Evolutionary conservation across 2,797 vertebrate species (phyloP).

Genomic region (Enoplosus armatus): DNA sequence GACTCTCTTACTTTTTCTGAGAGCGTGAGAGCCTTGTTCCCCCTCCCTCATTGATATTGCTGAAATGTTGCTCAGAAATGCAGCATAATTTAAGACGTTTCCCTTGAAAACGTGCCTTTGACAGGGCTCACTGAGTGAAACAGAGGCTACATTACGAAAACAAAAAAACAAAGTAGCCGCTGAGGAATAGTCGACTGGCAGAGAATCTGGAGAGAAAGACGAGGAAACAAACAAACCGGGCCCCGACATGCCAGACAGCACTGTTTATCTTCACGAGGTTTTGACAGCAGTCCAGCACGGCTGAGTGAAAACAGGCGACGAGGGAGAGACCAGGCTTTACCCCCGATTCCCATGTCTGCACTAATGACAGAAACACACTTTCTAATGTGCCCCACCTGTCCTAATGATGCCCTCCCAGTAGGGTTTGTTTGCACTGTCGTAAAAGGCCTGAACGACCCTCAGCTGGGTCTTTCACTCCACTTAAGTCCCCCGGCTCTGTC

Average conservation of each 20-base stretch:
- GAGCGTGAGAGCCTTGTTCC: background rate
- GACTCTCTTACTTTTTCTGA: background rate
- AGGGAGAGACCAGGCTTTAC: background rate
- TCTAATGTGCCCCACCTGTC: conserved; percentile 69
- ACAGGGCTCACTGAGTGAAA: background rate
- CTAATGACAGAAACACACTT: conserved; percentile 79
- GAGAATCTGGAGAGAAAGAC: background rate
- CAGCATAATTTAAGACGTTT: background rate
- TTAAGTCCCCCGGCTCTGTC: conserved; percentile 8
- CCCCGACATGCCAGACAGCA: background rate
- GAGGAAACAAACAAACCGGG: conserved; percentile 3
- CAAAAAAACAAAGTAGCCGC: too few relatives aligned
- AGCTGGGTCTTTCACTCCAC: conserved; percentile 11
- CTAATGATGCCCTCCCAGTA: conserved; percentile 53
- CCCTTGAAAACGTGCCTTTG: background rate
- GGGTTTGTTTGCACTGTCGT: conserved; percentile 69
- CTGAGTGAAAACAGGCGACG: conserved; percentile 42
- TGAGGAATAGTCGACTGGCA: background rate
- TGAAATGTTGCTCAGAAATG: conserved; percentile 1
- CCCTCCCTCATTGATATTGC: background rate
- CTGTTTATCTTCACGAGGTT: conserved; percentile 46
- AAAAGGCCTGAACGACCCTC: conserved; percentile 49
- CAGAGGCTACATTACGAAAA: background rate
- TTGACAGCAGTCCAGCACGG: conserved; percentile 35
- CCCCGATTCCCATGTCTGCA: conserved; percentile 47